A percentile compares a stretch with the other conserved stretches of the same genome.
Evolutionary conservation across 2,888 invertebrate genomes (phyloP).

Genomic region (Patella depressa): DNA sequence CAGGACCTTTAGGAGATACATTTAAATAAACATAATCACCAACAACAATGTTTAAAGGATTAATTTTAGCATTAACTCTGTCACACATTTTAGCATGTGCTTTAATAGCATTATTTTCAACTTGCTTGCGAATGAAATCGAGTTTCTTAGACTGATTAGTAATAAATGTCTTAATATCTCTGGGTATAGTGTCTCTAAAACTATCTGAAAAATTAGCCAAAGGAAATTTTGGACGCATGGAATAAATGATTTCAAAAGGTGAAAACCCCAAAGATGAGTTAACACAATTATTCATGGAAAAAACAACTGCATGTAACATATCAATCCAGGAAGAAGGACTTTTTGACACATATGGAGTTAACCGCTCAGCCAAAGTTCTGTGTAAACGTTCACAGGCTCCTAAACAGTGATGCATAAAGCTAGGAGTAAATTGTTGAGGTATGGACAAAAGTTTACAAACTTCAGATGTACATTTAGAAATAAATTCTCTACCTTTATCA

Average conservation of each 20-base stretch:
- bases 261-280: conserved; percentile 20
- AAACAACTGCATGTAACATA: conserved; percentile 27
- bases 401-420: conserved; percentile 32
- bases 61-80: conserved; percentile 13
- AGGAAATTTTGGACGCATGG: conserved; percentile 24
- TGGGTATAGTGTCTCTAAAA: neutral
- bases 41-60: neutral
- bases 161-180: neutral
- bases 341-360: conserved; percentile 29
- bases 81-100: conserved; percentile 12
- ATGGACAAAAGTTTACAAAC: neutral
- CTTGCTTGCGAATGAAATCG: neutral
- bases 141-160: conserved; percentile 6
- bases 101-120: neutral
- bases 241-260: conserved; percentile 27
- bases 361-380: conserved; percentile 26
- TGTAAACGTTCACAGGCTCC: conserved; percentile 33
- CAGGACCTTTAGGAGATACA: neutral
- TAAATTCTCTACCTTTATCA: conserved; percentile 15
- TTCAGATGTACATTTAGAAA: conserved; percentile 6
- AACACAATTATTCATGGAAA: conserved; percentile 30
- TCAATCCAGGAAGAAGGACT: conserved; percentile 24
- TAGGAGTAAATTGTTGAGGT: conserved; percentile 22
- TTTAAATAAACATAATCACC: conserved; percentile 20
- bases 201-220: neutral